Evolutionary conservation across 2,113 vertebrate genomes (phyloP).

Genomic region (Lamprologus callipterus): DNA sequence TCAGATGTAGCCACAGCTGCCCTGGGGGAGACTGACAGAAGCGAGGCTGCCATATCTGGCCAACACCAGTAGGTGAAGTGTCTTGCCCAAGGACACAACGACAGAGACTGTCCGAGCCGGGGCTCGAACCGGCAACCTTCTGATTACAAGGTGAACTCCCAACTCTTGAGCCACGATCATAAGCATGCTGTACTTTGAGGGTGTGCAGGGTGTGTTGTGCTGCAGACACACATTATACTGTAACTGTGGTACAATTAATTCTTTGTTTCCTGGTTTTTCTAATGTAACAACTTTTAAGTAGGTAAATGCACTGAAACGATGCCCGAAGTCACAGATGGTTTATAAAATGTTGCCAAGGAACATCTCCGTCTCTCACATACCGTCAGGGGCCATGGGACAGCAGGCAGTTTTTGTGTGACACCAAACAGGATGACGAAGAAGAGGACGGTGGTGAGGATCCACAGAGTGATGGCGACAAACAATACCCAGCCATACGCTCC

Average conservation of each 20-base stretch:
- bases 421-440: conserved; percentile 75
- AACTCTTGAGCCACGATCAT: not conserved
- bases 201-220: fast-evolving
- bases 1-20: fast-evolving
- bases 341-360: not conserved
- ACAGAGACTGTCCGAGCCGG: fast-evolving
- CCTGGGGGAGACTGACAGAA: fast-evolving
- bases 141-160: fast-evolving
- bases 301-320: fast-evolving
- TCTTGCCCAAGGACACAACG: fast-evolving
- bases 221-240: not conserved
- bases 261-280: not conserved
- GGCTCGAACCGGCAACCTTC: fast-evolving
- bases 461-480: conserved; percentile 86
- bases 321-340: not conserved
- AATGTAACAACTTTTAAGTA: not conserved
- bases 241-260: not conserved
- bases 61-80: fast-evolving
- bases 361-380: conserved; percentile 60
- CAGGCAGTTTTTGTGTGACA: conserved; percentile 53
- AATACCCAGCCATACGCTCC: conserved; percentile 84
- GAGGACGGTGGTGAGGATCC: conserved; percentile 81
- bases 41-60: fast-evolving
- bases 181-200: fast-evolving
- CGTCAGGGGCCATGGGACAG: conserved; percentile 80